Evolutionary conservation across 2,888 invertebrate genomes (phyloP), one percentile per base, ranked within the genome.

Genomic region (Sarcophaga variegata): DNA sequence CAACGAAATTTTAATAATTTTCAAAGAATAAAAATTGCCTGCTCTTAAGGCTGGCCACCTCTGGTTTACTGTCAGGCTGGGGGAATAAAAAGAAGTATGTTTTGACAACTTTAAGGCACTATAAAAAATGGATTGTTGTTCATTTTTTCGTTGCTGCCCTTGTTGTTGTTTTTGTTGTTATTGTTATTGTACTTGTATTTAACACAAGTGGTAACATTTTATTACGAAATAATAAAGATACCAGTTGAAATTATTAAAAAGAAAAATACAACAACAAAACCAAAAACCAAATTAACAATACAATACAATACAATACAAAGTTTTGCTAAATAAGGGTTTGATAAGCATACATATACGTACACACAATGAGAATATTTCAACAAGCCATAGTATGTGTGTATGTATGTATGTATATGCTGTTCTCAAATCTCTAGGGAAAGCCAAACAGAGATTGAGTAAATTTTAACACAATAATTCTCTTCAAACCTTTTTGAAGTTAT

Each of bases 141-240:
- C 85, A 54, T 54, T 83, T 87, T 88, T 88, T 66, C 22, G n/a
- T 62, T n/a, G 27, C 17, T 45, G 22, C 49, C 67, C 62, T 67
- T 71, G 54, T 14, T 59, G 25, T 20, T n/a, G 49, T 70, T 54
- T 2, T 70, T 70, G 60, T 67, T 45, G 45, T 66, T 77, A 25
- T 67, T 76, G 49, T 70, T 70, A 22, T 71, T 71, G 60, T 69
- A n/a, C 12, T 66, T 77, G 62, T 67, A 70, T 77, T 74, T 17
- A 72, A 88, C 89, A 88, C 92, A 92, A 92, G 92, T 92, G 92
- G 90, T 91, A 92, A 90, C 91, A 92, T 92, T 92, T 92, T 92
- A 92, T 92, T 92, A 91, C 92, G 91, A 91, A 92, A 92, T 92
- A 92, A 92, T 92, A 90, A 90, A 91, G 81, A 81, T 90, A 91